Evolutionary conservation across 1,140 invertebrate genomes (phyloP), one percentile per base, ranked within the genome.

Genomic region (Ostrea denselamellosa): DNA sequence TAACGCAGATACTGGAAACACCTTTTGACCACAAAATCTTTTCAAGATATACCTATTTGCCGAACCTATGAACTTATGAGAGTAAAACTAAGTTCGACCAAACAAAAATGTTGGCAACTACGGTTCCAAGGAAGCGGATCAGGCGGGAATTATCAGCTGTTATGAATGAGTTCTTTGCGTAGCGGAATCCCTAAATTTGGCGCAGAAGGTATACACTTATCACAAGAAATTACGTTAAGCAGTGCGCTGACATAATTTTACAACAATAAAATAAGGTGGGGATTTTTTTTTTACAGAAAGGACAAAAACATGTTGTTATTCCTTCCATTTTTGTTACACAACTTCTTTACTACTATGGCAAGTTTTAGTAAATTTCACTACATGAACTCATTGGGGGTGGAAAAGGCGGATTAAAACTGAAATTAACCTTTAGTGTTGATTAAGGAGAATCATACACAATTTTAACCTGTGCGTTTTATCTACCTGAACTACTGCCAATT

Each of bases 101-200:
- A 77, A 77, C 68, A 77, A 77, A 44, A 77, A 77, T 25, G 22
- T 77, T 77, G 68, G 68, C 68, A 77, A 44, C 68, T 28, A 17
- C 28, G 25, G 22, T 77, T 34, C 22, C 68, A 34, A 34, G 28
- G 25, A 34, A 77, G 25, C 2, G 25, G 68, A 28, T 77, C 68
- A 77, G 68, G 68, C 9, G 14, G 14, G 68, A 77, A 34, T 77
- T 77, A 77, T 77, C 68, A 77, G 68, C 68, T 14, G 68, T 77
- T 77, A 77, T 77, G 68, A 77, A 77, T 77, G 68, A 77, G 68
- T 34, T 77, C 68, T 77, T 77, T 77, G 68, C 68, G 25, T 25
- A 77, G 28, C 68, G 68, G 68, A 77, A 77, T 77, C 68, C 68
- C 68, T 77, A 77, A 77, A 77, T 77, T 77, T 77, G 68, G 68